Conservation (phyloP, 1,140 invertebrate genomes). For the Zaprionus gabonicus region DNA sequence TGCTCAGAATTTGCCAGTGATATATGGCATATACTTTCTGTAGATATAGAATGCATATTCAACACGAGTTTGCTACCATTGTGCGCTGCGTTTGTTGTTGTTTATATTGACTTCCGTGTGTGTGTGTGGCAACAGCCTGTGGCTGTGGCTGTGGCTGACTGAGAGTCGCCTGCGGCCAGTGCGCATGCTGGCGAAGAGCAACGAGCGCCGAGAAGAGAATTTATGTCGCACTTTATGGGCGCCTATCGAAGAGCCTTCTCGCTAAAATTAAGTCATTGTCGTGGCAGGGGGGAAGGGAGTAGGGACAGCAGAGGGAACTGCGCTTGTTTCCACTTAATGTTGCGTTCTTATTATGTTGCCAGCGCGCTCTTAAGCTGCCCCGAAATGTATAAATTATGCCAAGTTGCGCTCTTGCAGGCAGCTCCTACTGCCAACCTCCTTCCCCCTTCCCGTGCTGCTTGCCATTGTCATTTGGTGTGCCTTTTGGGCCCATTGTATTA, state of each 20-base stretch:
- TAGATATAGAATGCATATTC: neutral
- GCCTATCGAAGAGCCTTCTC: conserved; percentile 39
- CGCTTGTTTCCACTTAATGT: conserved; percentile 41
- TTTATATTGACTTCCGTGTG: conserved; percentile 7
- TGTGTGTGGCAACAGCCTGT: conserved; percentile 33
- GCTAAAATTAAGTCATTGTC: conserved; percentile 41
- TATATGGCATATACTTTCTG: neutral
- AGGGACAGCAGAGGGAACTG: neutral
- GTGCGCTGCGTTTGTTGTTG: conserved; percentile 37
- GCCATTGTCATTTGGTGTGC: conserved; percentile 34
- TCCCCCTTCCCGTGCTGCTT: neutral
- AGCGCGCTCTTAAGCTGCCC: conserved; percentile 38
- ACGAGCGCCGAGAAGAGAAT: conserved; percentile 34
- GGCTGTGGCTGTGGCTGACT: conserved; percentile 15
- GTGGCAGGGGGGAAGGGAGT: neutral
- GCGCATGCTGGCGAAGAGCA: conserved; percentile 44
- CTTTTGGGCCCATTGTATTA: conserved; percentile 37
- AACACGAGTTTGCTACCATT: conserved; percentile 14
- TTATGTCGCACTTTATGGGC: conserved; percentile 22
- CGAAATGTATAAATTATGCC: conserved; percentile 41
- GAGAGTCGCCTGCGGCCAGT: conserved; percentile 50
- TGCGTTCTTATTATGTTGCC: conserved; percentile 44
- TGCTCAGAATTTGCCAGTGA: neutral
- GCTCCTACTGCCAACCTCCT: neutral
- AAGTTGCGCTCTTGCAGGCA: conserved; percentile 14